These are phyloP conservation scores for Heliconius melpomene DNA, from an alignment of 1,140 invertebrate species.

Conservation along the genomic window DNA sequence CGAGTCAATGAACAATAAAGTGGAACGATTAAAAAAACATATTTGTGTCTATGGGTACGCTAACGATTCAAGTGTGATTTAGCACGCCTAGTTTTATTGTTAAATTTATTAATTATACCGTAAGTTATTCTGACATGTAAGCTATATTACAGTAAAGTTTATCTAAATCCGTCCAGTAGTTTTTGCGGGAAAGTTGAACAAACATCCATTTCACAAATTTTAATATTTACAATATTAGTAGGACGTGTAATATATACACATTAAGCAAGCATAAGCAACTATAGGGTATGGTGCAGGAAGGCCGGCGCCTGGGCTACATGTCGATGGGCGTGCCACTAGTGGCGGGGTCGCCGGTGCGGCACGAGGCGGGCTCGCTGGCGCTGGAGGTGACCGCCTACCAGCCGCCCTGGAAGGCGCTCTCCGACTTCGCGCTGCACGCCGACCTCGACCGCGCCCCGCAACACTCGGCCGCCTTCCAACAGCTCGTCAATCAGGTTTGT, in stretches of 20 bases:
- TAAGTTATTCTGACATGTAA: no score
- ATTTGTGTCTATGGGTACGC: no score
- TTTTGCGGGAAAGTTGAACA: no score
- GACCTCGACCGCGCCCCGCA: slow-evolving; percentile 91
- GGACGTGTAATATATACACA: not conserved
- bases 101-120: no score
- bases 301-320: slow-evolving; percentile 94
- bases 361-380: slow-evolving; percentile 94
- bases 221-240: no score
- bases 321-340: slow-evolving; percentile 99
- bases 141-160: no score
- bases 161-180: no score
- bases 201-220: no score
- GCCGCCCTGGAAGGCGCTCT: slow-evolving; percentile 97
- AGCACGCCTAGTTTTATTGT: no score
- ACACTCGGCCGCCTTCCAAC: slow-evolving; percentile 95
- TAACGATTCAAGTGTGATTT: no score
- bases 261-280: not conserved
- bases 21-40: no score
- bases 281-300: slow-evolving; percentile 82
- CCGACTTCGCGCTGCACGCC: slow-evolving; percentile 96
- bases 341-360: slow-evolving; percentile 95
- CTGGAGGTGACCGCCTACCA: slow-evolving; percentile 95
- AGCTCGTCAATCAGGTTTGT: slow-evolving; percentile 95
- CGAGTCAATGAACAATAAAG: no score